Evolutionary conservation across 2,113 vertebrate genomes (phyloP), one percentile per base, ranked within the genome.

Genomic region (Potamarius usumacintae): DNA sequence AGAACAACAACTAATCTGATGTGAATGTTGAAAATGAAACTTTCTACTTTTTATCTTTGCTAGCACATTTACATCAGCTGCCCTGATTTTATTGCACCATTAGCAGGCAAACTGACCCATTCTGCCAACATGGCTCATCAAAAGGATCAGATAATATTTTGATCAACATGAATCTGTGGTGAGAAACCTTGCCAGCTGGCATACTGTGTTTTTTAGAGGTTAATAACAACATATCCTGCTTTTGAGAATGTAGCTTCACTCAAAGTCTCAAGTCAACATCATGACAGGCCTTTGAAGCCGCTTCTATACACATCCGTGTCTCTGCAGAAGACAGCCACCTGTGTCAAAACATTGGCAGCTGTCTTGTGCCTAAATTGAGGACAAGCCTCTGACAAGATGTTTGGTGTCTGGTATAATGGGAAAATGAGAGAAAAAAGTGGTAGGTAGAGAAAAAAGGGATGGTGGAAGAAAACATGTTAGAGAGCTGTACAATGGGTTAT

Each of bases 291-390:
- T 80, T 58, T 80, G 53, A 80, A 58, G 55, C 50, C 4, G 7
- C n/a, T 27, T 84, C 65, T 55, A 69, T 55, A 71, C 63, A 71
- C 82, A 52, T 20, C 9, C 18, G 15, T 27, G 82, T 55, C 63
- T 84, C n/a, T 20, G n/a, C 48, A 30, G 67, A 18, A 69, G 65
- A 84, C 63, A 84, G 50, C n/a, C 82, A 34, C 78, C 78, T 58
- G 55, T 80, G 78, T 58, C 55, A 80, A 58, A 58, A 80, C 78
- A 80, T 80, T 60, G 78, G 55, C 78, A 80, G 78, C 78, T 80
- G 78, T 80, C 78, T 80, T 80, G 53, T 58, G 78, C 25, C 27
- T 58, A 30, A 80, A 80, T n/a, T 42, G 53, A 80, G 78, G 53
- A 80, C 55, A 34, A 34, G 78, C 78, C 78, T 20, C 55, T 80